These are phyloP conservation scores for Eristalis pertinax DNA, from an alignment of 2,888 invertebrate genomes.

Conservation along the genomic window DNA sequence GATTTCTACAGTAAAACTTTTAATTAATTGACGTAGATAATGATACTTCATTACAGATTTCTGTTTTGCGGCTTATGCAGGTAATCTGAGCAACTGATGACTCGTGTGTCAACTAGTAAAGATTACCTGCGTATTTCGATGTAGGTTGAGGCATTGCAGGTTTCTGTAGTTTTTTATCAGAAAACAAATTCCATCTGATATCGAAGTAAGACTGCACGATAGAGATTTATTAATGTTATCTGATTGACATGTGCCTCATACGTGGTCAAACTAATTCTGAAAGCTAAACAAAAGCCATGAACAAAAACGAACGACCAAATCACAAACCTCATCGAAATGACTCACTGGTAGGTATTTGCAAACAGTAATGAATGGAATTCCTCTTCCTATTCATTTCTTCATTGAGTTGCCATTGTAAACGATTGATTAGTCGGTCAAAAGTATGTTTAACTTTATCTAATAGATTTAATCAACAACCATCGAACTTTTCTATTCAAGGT, in stretches of 20 bases:
- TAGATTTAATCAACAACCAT: constrained; percentile 12
- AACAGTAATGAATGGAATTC: constrained; percentile 16
- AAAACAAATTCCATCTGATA: too few relatives aligned
- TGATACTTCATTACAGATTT: background rate
- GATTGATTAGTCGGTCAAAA: constrained; percentile 42
- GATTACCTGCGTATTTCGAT: too few relatives aligned
- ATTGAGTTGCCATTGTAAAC: background rate
- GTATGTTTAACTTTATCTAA: constrained; percentile 41
- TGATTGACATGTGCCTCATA: too few relatives aligned
- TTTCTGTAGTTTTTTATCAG: too few relatives aligned
- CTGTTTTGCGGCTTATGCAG: background rate
- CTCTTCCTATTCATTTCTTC: constrained; percentile 3
- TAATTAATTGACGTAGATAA: background rate
- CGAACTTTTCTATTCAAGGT: constrained; percentile 23
- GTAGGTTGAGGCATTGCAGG: too few relatives aligned
- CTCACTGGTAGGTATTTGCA: background rate
- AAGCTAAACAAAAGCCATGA: background rate
- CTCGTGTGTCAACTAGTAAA: background rate
- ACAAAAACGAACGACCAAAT: background rate
- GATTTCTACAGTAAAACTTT: background rate
- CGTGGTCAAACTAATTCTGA: background rate
- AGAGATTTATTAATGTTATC: too few relatives aligned
- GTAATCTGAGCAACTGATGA: background rate
- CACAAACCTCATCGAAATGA: background rate
- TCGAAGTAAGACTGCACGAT: too few relatives aligned